These are phyloP conservation scores for Gandaritis pyraliata DNA, from an alignment of 2,888 invertebrate genomes.

Conservation along the genomic window DNA sequence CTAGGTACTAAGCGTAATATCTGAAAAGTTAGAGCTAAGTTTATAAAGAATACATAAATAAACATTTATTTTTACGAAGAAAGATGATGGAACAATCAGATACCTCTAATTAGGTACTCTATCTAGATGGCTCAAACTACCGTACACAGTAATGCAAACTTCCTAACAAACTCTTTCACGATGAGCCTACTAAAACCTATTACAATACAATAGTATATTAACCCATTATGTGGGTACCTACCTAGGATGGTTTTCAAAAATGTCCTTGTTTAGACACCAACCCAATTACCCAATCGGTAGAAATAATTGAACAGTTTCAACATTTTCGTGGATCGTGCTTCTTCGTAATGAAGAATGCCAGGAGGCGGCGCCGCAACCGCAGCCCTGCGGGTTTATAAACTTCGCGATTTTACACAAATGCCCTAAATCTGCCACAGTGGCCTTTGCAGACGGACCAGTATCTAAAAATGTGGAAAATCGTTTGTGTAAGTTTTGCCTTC, in stretches of 20 bases:
- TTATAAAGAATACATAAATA: no score
- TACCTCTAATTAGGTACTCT: no score
- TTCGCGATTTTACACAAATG: conserved; percentile 46
- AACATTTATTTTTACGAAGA: no score
- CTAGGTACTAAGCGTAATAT: no score
- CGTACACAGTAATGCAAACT: no score
- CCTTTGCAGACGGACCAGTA: conserved; percentile 45
- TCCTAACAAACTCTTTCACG: no score
- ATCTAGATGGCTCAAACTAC: no score
- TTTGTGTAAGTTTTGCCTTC: conserved; percentile 66
- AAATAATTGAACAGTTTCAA: conserved; percentile 54
- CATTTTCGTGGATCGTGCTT: conserved; percentile 69
- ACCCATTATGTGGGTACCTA: background rate
- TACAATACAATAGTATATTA: no score
- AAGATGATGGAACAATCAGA: no score
- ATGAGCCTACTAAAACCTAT: no score
- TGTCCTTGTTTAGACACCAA: conserved; percentile 12
- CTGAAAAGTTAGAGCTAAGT: no score
- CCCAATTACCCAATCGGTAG: conserved; percentile 26
- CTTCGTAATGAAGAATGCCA: conserved; percentile 66
- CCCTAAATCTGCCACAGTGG: conserved; percentile 53
- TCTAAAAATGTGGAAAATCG: conserved; percentile 65
- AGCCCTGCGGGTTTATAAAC: conserved; percentile 67
- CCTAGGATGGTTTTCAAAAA: background rate
- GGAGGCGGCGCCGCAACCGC: conserved; percentile 62